A percentile compares a stretch with the other conserved stretches of the same genome.
Evolutionary conservation across 2,888 invertebrate species (phyloP).

Genomic region (Dyspetes luteomarginatus): DNA sequence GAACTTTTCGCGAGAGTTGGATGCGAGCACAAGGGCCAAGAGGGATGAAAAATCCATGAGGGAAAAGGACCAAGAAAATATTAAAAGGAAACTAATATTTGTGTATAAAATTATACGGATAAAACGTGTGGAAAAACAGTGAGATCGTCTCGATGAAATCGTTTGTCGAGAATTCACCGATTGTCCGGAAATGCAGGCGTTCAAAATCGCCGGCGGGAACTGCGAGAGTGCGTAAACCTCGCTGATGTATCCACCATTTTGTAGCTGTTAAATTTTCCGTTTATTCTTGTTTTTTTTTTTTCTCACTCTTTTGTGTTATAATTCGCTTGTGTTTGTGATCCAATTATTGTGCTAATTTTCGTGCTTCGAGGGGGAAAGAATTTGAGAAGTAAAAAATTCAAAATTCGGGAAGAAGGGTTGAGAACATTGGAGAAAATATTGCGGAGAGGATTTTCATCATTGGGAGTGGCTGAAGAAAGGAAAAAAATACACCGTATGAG

Average conservation of each 20-base stretch:
- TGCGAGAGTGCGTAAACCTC: neutral
- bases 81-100: neutral
- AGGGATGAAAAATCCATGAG: constrained; percentile 11
- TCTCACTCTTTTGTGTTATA: neutral
- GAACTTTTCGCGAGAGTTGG: constrained; percentile 56
- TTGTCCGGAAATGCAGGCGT: neutral
- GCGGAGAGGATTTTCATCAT: neutral
- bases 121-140: neutral
- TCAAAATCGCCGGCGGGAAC: constrained; percentile 7
- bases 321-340: constrained; percentile 1
- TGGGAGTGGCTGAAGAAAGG: constrained; percentile 1
- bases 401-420: neutral
- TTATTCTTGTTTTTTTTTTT: neutral
- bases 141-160: neutral
- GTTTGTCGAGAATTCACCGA: neutral
- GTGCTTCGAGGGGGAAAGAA: neutral
- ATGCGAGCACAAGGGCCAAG: constrained; percentile 63
- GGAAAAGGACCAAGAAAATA: neutral
- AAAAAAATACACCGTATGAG: constrained; percentile 11
- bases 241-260: constrained; percentile 27
- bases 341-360: neutral
- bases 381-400: neutral
- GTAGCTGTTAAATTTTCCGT: neutral
- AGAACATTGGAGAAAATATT: neutral
- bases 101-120: neutral